These are phyloP conservation scores for Cloeon dipterum DNA, from an alignment of 2,888 invertebrate species.

Conservation along the genomic window DNA sequence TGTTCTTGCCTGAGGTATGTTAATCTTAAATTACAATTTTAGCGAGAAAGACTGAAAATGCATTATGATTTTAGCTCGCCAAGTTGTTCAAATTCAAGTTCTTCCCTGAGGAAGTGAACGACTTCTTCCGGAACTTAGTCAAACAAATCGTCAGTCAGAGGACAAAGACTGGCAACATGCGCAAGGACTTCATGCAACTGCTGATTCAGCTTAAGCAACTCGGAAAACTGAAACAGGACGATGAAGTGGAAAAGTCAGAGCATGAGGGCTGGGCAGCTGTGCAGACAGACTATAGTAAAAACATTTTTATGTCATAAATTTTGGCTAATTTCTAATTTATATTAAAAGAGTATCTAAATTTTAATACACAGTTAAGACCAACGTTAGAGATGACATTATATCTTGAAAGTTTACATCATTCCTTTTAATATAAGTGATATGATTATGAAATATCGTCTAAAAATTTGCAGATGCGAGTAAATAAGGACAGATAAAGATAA, in stretches of 20 bases:
- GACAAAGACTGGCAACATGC: constrained; percentile 1
- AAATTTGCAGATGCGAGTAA: no score
- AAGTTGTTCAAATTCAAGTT: background rate
- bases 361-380: no score
- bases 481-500: background rate
- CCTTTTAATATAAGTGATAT: no score
- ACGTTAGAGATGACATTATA: no score
- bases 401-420: no score
- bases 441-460: no score
- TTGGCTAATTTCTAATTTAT: no score
- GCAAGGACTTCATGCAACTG: constrained; percentile 11
- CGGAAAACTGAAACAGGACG: constrained; percentile 6
- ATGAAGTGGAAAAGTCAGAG: no score
- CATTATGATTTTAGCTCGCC: background rate
- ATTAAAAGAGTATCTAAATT: no score
- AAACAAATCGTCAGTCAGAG: constrained; percentile 21
- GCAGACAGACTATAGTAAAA: background rate
- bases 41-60: background rate
- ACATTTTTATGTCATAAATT: background rate
- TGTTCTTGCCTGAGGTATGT: background rate
- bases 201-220: constrained; percentile 9
- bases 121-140: constrained; percentile 22
- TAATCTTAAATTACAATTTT: background rate
- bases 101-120: background rate
- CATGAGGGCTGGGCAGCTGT: background rate